Evolutionary conservation across 2,113 vertebrate species (phyloP).

Genomic region (Corvus cornix): DNA sequence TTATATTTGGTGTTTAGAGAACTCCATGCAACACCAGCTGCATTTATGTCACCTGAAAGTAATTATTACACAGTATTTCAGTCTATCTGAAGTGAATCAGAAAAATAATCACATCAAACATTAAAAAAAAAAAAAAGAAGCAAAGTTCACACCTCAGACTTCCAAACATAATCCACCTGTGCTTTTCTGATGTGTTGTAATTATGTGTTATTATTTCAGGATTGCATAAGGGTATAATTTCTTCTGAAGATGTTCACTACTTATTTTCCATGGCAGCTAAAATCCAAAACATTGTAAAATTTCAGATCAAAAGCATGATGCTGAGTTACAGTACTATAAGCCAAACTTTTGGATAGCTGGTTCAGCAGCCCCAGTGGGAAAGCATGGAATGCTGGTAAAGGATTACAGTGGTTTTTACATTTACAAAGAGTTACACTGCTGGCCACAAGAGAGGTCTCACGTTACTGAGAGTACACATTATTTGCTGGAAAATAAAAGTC

Average conservation of each 20-base stretch:
- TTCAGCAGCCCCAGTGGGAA: conserved; percentile 35
- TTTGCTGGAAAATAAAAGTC: conserved; percentile 49
- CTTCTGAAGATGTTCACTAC: conserved; percentile 1
- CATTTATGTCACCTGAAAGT: not conserved
- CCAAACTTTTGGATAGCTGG: not conserved
- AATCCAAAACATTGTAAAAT: not conserved
- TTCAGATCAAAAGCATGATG: conserved; percentile 17
- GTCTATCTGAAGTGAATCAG: not conserved
- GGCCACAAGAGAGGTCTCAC: conserved; percentile 51
- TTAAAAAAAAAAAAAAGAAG: not conserved
- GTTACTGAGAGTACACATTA: conserved; percentile 47
- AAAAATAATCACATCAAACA: conserved; percentile 16
- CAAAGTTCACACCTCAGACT: conserved; percentile 11
- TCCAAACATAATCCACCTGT: not conserved
- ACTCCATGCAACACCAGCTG: not conserved
- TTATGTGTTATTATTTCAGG: conserved; percentile 14
- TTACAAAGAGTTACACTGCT: conserved; percentile 32
- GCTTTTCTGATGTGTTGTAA: not conserved
- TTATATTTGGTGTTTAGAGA: not conserved
- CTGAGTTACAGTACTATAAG: not conserved
- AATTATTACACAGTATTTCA: not conserved
- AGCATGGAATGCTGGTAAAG: conserved; percentile 43
- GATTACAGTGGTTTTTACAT: conserved; percentile 54
- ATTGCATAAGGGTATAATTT: conserved; percentile 32
- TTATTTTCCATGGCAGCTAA: conserved; percentile 28